Conservation (phyloP, 64 coral and sea anemone species). For the Actinia equina region DNA sequence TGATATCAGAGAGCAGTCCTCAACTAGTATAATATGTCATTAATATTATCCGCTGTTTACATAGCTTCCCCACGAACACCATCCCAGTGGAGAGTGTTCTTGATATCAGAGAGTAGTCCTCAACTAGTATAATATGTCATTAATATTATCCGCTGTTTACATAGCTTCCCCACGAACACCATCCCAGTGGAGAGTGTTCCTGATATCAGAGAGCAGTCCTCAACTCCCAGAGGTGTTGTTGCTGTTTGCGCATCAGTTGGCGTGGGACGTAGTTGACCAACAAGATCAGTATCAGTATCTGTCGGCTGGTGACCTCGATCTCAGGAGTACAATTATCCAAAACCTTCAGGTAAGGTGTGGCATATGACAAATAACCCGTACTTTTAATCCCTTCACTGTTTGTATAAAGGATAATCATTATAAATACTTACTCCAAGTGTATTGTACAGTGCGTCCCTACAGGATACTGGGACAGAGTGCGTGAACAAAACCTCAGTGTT, state of each 20-base stretch:
- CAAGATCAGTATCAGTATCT: constrained; percentile 43
- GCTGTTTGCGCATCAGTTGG: constrained; percentile 76
- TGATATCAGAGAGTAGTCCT: constrained; percentile 71
- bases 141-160: no score
- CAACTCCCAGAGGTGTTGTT: constrained; percentile 75
- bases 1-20: constrained; percentile 67
- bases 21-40: neutral
- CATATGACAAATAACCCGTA: no score
- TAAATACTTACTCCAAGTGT: neutral
- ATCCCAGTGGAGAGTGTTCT: constrained; percentile 88
- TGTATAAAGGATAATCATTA: neutral
- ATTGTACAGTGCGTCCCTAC: constrained; percentile 49
- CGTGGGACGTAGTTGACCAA: constrained; percentile 85
- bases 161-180: constrained; percentile 65
- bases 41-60: neutral
- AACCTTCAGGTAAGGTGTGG: constrained; percentile 52
- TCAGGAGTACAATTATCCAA: constrained; percentile 44
- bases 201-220: constrained; percentile 68
- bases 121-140: no score
- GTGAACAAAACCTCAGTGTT: constrained; percentile 56
- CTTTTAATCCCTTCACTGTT: neutral
- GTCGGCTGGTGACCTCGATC: constrained; percentile 30
- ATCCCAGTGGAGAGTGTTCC: constrained; percentile 87
- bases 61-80: constrained; percentile 63
- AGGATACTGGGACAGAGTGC: constrained; percentile 66